Evolutionary conservation across 2,888 invertebrate species (phyloP).

Genomic region (Tachystola acroxantha): DNA sequence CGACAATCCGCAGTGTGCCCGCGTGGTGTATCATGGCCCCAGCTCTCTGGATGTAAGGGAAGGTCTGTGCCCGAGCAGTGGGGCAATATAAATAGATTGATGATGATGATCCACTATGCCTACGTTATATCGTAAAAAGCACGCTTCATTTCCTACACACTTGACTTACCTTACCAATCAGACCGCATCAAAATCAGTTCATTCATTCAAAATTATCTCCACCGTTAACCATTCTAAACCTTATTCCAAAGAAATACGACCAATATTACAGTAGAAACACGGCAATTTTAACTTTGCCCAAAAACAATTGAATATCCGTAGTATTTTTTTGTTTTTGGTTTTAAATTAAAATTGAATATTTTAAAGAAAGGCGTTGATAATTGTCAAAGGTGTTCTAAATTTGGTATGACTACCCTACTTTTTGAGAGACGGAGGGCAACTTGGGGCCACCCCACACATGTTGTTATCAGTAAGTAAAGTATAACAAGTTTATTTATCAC

Average conservation of each 20-base stretch:
- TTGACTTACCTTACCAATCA: conserved; percentile 6
- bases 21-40: too few species aligned
- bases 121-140: too few species aligned
- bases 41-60: too few species aligned
- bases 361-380: conserved; percentile 11
- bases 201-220: conserved; percentile 2
- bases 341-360: conserved; percentile 4
- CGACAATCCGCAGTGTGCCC: too few species aligned
- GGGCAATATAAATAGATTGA: too few species aligned
- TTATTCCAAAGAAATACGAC: not conserved
- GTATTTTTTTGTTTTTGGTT: not conserved
- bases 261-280: not conserved
- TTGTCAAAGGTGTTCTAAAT: conserved; percentile 12
- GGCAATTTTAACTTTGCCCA: not conserved
- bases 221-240: not conserved
- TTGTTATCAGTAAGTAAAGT: too few species aligned
- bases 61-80: too few species aligned
- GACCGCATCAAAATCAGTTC: conserved; percentile 4
- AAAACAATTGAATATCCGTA: conserved; percentile 5
- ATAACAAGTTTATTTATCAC: too few species aligned
- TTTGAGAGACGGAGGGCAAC: too few species aligned
- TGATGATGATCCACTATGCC: too few species aligned
- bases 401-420: not conserved
- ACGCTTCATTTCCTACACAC: conserved; percentile 3
- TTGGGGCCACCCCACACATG: too few species aligned